A percentile compares a stretch with the other conserved stretches of the same genome.
Evolutionary conservation across 2,797 vertebrate species (phyloP).

Genomic region (Typhlichthys subterraneus): DNA sequence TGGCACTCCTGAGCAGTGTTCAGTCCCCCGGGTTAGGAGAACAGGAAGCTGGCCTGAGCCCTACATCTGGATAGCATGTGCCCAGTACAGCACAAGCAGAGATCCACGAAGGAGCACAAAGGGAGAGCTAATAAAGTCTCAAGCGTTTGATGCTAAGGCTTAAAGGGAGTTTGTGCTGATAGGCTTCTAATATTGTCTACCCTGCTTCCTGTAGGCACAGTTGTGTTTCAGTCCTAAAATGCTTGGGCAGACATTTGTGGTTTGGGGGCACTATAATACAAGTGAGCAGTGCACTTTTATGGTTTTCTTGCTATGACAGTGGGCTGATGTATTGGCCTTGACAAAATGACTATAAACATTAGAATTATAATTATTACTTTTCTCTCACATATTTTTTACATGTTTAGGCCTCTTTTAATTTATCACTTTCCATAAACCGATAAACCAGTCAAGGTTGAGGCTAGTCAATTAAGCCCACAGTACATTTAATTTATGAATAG

Average conservation of each 20-base stretch:
- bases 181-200: background rate
- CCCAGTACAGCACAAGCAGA: background rate
- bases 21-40: slow-evolving; percentile 33
- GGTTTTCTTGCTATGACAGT: too few species aligned
- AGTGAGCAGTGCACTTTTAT: too few species aligned
- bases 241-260: too few species aligned
- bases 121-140: background rate
- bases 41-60: slow-evolving; percentile 37
- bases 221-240: too few species aligned
- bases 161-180: slow-evolving; percentile 2
- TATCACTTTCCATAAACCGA: background rate
- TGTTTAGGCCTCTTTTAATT: background rate
- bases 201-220: too few species aligned
- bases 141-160: slow-evolving; percentile 27
- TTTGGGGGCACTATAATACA: too few species aligned
- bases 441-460: slow-evolving; percentile 17
- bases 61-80: slow-evolving; percentile 65
- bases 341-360: background rate
- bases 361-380: too few species aligned
- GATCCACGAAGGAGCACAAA: background rate
- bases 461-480: slow-evolving; percentile 19
- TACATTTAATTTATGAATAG: slow-evolving; percentile 34
- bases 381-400: too few species aligned
- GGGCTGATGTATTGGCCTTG: too few species aligned
- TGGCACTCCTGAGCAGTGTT: slow-evolving; percentile 43